These are phyloP conservation scores for Acanthisitta chloris DNA, from an alignment of 2,113 vertebrate genomes.

Conservation along the genomic window DNA sequence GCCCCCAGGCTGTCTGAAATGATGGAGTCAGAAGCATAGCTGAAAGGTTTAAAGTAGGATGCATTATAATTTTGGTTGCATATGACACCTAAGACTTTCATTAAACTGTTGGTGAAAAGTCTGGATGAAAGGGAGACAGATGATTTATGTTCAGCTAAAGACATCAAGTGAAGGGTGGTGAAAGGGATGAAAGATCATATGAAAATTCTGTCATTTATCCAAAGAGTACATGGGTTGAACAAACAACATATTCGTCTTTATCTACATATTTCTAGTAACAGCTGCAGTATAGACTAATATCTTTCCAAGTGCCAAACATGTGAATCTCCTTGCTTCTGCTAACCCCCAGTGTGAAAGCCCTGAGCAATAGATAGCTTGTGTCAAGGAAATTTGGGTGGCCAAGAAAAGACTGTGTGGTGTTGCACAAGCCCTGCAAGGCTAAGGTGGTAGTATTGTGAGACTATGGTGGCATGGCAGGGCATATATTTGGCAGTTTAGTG, in stretches of 20 bases:
- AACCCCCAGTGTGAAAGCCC: not conserved
- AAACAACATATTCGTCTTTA: not conserved
- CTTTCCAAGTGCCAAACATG: not conserved
- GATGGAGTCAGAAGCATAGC: not conserved
- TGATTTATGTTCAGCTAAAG: not conserved
- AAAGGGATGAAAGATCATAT: not conserved
- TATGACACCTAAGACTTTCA: not conserved
- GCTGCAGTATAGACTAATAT: not conserved
- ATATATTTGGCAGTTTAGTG: not conserved
- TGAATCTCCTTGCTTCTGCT: not conserved
- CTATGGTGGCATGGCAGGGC: fast-evolving
- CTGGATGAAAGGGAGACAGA: not conserved
- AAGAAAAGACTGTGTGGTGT: not conserved
- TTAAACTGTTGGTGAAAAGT: not conserved
- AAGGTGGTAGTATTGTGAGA: not conserved
- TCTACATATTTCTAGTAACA: not conserved
- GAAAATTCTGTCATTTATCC: not conserved
- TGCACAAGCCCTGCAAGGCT: not conserved
- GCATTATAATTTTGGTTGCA: not conserved
- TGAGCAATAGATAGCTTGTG: not conserved
- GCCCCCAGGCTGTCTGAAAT: not conserved
- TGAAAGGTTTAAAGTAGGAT: not conserved
- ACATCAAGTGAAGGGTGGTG: not conserved
- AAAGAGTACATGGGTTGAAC: not conserved
- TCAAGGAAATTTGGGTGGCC: not conserved